Base-by-base conservation (phyloP, 2,797 vertebrate species). In the Rhinophrynus dorsalis region DNA sequence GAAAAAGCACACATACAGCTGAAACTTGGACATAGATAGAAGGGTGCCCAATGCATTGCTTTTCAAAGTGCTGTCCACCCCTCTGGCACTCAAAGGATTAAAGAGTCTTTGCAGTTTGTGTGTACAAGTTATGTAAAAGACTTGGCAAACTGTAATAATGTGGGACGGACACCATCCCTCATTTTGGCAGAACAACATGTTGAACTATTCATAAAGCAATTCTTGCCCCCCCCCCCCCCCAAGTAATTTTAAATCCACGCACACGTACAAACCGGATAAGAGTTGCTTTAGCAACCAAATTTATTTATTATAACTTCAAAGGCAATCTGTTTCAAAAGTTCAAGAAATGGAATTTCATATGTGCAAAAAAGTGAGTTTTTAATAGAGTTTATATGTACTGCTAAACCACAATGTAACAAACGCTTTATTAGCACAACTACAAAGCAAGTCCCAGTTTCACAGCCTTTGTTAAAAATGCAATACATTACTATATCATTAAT, bases 81-180 rank as follows among this genome's bases (percentile, higher is more conserved):
- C n/a, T n/a, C n/a, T n/a, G n/a, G n/a, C n/a, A n/a, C n/a, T n/a
- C n/a, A n/a, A n/a, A n/a, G n/a, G n/a, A n/a, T n/a, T n/a, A n/a
- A n/a, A n/a, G n/a, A 55, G 51, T 32, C 17, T 32, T 8, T 2
- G 29, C 29, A 55, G 27, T 55, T 26, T 5, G 20, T 55, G 51
- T 54, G 51, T 32, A 54, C 29, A 32, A 10, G 29, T 55, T 55
- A 32, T 55, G n/a, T 55, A 29, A 32, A 32, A 55, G 15, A 55
- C 17, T 55, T 55, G 51, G 29, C 17, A 2, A 33, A 17, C 24
- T 20, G 27, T 18, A 17, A 7, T 32, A 32, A 38, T n/a, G 15
- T 11, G 11, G 18, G 27, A 55, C 33, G 17, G 51, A 55, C 51
- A 55, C 7, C 51, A 55, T 32, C 15, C 51, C 27, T 55, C 29